These are phyloP conservation scores for Coptodon bakossiorum DNA, from an alignment of 2,113 vertebrate species.

Conservation along the genomic window DNA sequence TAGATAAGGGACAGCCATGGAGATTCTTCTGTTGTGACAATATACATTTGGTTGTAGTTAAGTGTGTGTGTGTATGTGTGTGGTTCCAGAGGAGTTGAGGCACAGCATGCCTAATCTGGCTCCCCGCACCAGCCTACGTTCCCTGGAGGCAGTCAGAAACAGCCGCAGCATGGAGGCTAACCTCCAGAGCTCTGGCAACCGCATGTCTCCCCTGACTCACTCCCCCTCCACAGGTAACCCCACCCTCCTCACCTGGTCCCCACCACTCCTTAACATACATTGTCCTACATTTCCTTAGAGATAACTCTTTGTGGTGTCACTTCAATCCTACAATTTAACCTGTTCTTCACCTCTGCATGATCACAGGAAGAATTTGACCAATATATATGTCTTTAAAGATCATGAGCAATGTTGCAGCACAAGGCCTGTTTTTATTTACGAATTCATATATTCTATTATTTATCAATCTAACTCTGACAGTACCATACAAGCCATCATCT, in stretches of 20 bases:
- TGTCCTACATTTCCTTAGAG: not conserved
- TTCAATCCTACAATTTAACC: not conserved
- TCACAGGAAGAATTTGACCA: not conserved
- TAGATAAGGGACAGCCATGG: not conserved
- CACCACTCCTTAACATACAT: not conserved
- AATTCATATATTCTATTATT: not conserved
- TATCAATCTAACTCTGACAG: not conserved
- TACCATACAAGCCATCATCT: not conserved
- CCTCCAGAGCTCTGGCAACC: conserved; percentile 83
- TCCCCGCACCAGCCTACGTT: conserved; percentile 79
- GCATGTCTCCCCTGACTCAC: conserved; percentile 81
- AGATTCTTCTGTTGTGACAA: not conserved
- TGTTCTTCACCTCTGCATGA: conserved; percentile 6
- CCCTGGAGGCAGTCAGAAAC: conserved; percentile 82
- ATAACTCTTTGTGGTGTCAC: not conserved
- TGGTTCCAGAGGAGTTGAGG: conserved; percentile 83
- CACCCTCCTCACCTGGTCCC: conserved; percentile 24
- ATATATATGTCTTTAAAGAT: not conserved
- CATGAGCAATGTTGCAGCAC: not conserved
- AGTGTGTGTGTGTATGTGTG: conserved; percentile 43
- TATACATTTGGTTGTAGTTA: not conserved
- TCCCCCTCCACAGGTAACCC: conserved; percentile 78
- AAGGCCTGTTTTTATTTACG: not conserved
- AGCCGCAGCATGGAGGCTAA: conserved; percentile 90
- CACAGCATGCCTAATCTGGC: conserved; percentile 92